Evolutionary conservation across 2,888 invertebrate genomes (phyloP).

Genomic region (Nasonovia ribisnigri): DNA sequence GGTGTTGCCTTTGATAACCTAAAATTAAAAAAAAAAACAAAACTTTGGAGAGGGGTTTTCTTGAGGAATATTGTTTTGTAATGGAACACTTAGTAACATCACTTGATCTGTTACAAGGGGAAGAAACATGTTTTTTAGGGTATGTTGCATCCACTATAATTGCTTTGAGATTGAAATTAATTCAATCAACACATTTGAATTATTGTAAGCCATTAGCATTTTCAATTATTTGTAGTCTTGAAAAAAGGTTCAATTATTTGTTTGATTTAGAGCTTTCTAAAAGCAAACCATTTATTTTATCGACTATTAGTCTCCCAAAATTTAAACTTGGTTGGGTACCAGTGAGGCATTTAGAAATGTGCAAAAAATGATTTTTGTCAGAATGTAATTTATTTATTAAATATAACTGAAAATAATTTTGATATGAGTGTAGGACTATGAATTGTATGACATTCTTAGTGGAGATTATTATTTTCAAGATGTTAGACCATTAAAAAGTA

Average conservation of each 20-base stretch:
- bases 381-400: neutral
- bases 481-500: neutral
- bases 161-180: neutral
- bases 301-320: neutral
- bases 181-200: neutral
- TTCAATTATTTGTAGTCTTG: neutral
- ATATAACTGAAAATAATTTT: neutral
- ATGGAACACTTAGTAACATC: neutral
- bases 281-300: neutral
- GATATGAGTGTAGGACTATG: neutral
- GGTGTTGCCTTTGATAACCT: neutral
- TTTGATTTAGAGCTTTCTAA: neutral
- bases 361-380: neutral
- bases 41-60: neutral
- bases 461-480: neutral
- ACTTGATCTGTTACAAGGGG: neutral
- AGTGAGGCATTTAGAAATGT: neutral
- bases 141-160: slow-evolving; percentile 2
- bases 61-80: neutral
- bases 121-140: neutral
- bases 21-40: neutral
- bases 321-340: neutral
- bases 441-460: neutral
- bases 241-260: neutral
- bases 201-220: neutral